A percentile compares a stretch with the other conserved stretches of the same genome.
phyloP scores from a whole-genome alignment of 2,113 vertebrate genomes.

The Tyto alba region DNA sequence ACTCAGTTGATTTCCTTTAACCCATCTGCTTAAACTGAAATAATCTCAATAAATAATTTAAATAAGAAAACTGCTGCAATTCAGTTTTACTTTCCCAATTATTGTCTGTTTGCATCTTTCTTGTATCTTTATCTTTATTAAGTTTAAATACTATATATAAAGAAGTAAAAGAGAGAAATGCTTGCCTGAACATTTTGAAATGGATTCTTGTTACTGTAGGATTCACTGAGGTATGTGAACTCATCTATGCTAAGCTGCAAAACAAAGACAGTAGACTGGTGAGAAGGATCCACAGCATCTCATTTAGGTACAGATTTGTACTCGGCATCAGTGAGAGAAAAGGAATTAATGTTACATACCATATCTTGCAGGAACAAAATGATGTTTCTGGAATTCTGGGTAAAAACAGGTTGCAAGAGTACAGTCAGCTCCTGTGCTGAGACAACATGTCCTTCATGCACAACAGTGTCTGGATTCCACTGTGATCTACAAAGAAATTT shows the following conservation, averaged over 20 bases:
- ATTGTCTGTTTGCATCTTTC: neutral
- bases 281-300: neutral
- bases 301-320: neutral
- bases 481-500: constrained; percentile 50
- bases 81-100: neutral
- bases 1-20: neutral
- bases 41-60: neutral
- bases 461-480: constrained; percentile 9
- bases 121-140: neutral
- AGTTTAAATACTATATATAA: neutral
- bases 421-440: neutral
- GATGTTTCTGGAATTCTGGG: constrained; percentile 1
- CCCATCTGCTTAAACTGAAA: neutral
- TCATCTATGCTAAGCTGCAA: constrained; percentile 65
- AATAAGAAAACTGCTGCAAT: neutral
- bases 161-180: neutral
- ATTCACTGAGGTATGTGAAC: constrained; percentile 52
- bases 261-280: constrained; percentile 17
- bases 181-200: constrained; percentile 70
- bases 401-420: constrained; percentile 9
- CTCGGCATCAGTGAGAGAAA: neutral
- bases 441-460: constrained; percentile 41
- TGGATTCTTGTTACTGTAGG: constrained; percentile 38
- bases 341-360: neutral
- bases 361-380: constrained; percentile 58